Base-by-base conservation (phyloP, 2,888 invertebrate genomes). In the Lasiommata megera region DNA sequence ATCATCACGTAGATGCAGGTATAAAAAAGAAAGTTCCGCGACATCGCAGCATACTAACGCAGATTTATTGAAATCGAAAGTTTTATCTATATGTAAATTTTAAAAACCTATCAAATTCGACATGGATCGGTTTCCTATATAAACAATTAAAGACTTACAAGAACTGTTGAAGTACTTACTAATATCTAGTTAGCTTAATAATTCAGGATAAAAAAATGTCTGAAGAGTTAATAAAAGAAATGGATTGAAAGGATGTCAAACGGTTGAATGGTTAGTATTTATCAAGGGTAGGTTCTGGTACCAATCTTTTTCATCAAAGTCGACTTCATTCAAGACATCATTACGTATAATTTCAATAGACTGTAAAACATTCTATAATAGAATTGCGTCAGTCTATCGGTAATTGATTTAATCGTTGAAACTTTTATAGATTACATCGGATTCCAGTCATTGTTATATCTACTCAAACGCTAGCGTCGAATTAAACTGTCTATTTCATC, bases 371-470 rank as follows among this genome's bases (percentile, higher is more conserved):
- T 60, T 65, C 64, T 63, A 74, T 69, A 67, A 73, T 61, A 53
- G 62, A 46, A 52, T 74, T 74, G 63, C 71, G 63, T 70, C 72
- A 74, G 53, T 50, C 34, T 14, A 38, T 53, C 40, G 56, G 40
- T 54, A 69, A 68, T 68, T 61, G 63, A 63, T 65, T 62, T 61
- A 62, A 66, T 62, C 54, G 37, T 28, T 56, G 58, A 56, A 52
- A 60, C 56, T 58, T 60, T 54, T 46, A 41, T 64, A 46, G 57
- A 60, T 56, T 61, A 54, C 48, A 59, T 59, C 57, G 55, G 44
- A 58, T 51, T 57, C 48, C 16, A 53, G 37, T n/a, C 18, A 48
- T 55, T 55, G 55, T 34, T 41, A 16, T 3, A 41, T 29, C n/a
- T n/a, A n/a, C n/a, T 40, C 28, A 14, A 46, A 46, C n/a, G 23